These are phyloP conservation scores for Enteromius anoplus DNA, from an alignment of 2,797 vertebrate genomes.

Conservation along the genomic window DNA sequence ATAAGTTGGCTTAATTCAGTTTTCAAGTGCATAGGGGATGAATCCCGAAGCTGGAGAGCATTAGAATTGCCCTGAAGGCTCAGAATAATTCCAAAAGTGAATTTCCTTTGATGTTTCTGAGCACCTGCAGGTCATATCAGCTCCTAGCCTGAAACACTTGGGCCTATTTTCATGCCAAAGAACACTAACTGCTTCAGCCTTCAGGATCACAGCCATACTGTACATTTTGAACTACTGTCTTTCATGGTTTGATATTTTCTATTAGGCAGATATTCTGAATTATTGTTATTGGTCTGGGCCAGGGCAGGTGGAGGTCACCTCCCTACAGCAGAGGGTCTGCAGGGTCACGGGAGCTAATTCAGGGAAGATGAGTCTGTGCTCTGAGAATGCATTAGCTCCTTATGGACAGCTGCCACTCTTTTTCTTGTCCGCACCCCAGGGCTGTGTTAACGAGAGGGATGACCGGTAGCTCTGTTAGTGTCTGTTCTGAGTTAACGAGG, in stretches of 20 bases:
- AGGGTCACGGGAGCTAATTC: slow-evolving; percentile 49
- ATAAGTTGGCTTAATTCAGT: not conserved
- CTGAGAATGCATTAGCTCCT: slow-evolving; percentile 36
- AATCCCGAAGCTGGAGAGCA: not conserved
- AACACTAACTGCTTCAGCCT: not conserved
- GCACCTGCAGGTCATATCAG: slow-evolving; percentile 6
- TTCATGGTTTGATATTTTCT: slow-evolving; percentile 10
- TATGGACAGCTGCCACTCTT: slow-evolving; percentile 41
- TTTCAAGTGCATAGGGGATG: not conserved
- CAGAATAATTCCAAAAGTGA: not conserved
- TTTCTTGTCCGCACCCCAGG: slow-evolving; percentile 10
- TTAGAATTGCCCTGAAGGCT: slow-evolving; percentile 4
- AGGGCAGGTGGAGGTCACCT: slow-evolving; percentile 39
- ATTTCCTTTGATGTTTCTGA: slow-evolving; percentile 22
- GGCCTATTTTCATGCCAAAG: slow-evolving; percentile 23
- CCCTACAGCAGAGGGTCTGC: slow-evolving; percentile 47
- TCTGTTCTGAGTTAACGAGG: slow-evolving; percentile 33
- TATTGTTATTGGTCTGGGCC: slow-evolving; percentile 23
- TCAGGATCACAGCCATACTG: not conserved
- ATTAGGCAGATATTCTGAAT: not conserved
- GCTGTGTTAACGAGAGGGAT: slow-evolving; percentile 35
- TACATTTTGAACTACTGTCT: not conserved
- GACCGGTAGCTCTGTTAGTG: slow-evolving; percentile 28
- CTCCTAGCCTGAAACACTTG: not conserved
- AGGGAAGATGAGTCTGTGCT: slow-evolving; percentile 29